Evolutionary conservation across 2,113 vertebrate species (phyloP).

Genomic region (Dasyurus viverrinus): DNA sequence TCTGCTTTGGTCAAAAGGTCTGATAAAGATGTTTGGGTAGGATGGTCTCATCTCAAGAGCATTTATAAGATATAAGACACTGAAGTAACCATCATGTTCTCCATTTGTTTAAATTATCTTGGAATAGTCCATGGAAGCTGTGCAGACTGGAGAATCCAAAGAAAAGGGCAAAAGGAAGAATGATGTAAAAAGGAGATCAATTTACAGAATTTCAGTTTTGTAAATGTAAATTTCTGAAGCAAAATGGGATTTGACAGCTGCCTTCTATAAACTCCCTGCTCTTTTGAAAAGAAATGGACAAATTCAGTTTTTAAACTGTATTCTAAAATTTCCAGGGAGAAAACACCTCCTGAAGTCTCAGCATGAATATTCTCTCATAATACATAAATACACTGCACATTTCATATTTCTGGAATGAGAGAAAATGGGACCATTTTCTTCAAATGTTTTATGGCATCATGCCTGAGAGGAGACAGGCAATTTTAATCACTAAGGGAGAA

Average conservation of each 20-base stretch:
- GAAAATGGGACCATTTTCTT: conserved; percentile 35
- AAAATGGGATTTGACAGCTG: conserved; percentile 20
- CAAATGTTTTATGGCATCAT: conserved; percentile 41
- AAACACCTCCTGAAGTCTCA: conserved; percentile 40
- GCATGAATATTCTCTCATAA: conserved; percentile 47
- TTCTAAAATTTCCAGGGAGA: conserved; percentile 59
- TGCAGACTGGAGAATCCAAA: background rate
- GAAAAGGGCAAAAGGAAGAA: background rate
- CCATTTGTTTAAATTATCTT: background rate
- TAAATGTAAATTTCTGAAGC: conserved; percentile 36
- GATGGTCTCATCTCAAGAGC: background rate
- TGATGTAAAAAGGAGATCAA: background rate
- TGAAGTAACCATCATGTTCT: background rate
- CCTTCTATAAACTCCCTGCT: background rate
- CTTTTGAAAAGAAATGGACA: conserved; percentile 33
- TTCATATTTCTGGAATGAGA: conserved; percentile 52
- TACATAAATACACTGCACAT: conserved; percentile 21
- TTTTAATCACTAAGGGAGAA: conserved; percentile 68
- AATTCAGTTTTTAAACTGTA: conserved; percentile 34
- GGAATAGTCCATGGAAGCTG: background rate
- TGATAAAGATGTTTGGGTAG: background rate
- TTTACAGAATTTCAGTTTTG: conserved; percentile 35
- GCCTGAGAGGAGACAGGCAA: conserved; percentile 63
- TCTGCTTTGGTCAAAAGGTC: background rate
- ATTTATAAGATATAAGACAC: background rate